Base-by-base conservation (phyloP, 2,888 invertebrate genomes). In the Torymus tubicola region DNA sequence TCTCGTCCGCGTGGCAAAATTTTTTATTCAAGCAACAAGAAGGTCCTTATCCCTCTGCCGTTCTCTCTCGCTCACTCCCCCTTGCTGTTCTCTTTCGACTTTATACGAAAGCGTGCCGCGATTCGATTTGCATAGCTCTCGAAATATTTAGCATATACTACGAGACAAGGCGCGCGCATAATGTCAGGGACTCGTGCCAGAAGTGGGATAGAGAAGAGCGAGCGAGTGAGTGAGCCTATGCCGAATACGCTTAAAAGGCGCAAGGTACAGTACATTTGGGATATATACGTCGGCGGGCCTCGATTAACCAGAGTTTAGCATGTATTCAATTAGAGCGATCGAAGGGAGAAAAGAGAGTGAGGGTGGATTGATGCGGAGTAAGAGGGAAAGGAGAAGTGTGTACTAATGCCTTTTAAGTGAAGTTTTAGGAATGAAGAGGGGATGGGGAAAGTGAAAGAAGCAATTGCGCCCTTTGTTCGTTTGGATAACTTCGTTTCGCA, bases 131-230 rank as follows among this genome's bases (percentile, higher is more conserved):
- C 74, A 67, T 67, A 67, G 58, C 24, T 52, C 67, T 74, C 74
- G 67, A 74, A 74, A 74, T 74, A 67, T 67, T 74, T 74, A 74
- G 74, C 58, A 74, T 67, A 31, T 31, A 67, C 50, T 24, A 21
- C 52, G 24, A 31, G 8, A 31, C 13, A 64, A 42, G 57, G 24
- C 10, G 24, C 12, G 57, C 69, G 57, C 42, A 58, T 69, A 69
- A 69, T 69, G 42, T 58, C 31, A 24, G 12, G 14, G 12, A 1
- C 14, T 5, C 18, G n/a, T 12, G 18, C 16, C 8, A 10, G 14
- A 57, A 42, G 31, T 31, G 31, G 31, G 3, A 8, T 3, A n/a
- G n/a, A n/a, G n/a, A n/a, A n/a, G n/a, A n/a, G n/a, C n/a, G n/a
- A n/a, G 3, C 31, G n/a, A n/a, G 1, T 5, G 16, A 16, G 57